These are phyloP conservation scores for Chloebia gouldiae DNA, from an alignment of 2,113 vertebrate species.

Conservation along the genomic window DNA sequence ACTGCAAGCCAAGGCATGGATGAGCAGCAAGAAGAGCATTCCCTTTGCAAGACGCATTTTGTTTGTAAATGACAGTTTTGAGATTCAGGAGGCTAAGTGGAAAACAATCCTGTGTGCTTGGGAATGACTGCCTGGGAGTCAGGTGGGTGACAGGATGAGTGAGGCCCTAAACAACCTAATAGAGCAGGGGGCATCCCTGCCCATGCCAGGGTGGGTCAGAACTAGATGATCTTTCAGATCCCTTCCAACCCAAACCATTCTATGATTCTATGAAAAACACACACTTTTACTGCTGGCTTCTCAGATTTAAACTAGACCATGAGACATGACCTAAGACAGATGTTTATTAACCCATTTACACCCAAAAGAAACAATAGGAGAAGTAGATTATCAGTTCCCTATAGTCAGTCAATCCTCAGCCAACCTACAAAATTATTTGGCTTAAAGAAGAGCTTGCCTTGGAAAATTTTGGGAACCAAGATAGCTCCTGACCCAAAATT, in stretches of 20 bases:
- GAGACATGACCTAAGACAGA: neutral
- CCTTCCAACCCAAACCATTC: neutral
- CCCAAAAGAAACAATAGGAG: neutral
- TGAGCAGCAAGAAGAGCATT: accelerated
- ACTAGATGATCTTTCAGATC: neutral
- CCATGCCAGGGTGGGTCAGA: neutral
- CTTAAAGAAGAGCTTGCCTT: neutral
- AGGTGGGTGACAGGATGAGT: neutral
- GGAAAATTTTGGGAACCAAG: neutral
- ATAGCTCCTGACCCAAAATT: neutral
- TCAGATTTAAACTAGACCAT: neutral
- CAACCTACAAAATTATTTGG: neutral
- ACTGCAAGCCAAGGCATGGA: neutral
- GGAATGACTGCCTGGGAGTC: neutral
- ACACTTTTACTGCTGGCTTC: neutral
- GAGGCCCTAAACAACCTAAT: neutral
- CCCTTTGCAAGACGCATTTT: neutral
- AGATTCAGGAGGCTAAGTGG: neutral
- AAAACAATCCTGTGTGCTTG: neutral
- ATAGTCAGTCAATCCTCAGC: neutral
- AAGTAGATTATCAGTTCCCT: neutral
- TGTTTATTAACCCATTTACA: neutral
- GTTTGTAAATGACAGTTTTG: neutral
- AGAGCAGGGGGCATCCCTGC: neutral
- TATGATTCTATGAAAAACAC: neutral